Evolutionary conservation across 1,140 invertebrate genomes (phyloP).

Genomic region (Chelonus insularis): DNA sequence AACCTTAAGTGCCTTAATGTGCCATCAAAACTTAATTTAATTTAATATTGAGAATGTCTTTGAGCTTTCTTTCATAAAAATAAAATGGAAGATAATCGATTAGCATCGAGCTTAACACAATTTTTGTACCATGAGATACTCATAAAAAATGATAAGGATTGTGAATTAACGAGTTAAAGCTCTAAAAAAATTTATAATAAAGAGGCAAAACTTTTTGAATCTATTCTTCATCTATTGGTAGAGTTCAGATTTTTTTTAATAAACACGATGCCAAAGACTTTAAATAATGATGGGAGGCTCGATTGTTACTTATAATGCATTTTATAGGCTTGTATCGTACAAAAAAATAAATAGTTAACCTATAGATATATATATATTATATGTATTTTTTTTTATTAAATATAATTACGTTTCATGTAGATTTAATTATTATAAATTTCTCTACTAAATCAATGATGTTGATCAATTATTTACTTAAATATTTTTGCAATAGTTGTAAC

Average conservation of each 20-base stretch:
- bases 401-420: no score
- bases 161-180: no score
- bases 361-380: slow-evolving; percentile 38
- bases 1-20: slow-evolving; percentile 56
- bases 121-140: slow-evolving; percentile 29
- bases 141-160: no score
- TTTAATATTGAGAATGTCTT: slow-evolving; percentile 10
- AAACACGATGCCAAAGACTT: slow-evolving; percentile 57
- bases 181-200: neutral
- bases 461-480: no score
- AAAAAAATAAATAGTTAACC: slow-evolving; percentile 34
- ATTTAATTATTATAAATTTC: no score
- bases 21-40: slow-evolving; percentile 38
- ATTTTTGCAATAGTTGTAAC: no score
- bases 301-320: neutral
- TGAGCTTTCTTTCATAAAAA: slow-evolving; percentile 4
- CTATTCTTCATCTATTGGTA: slow-evolving; percentile 30
- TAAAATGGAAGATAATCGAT: slow-evolving; percentile 7
- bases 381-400: no score
- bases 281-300: slow-evolving; percentile 25
- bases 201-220: neutral
- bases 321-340: neutral
- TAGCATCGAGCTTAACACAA: slow-evolving; percentile 10
- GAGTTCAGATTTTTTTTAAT: slow-evolving; percentile 43
- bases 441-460: no score